Evolutionary conservation across 2,888 invertebrate genomes (phyloP).

Genomic region (Drosophila tripunctata): DNA sequence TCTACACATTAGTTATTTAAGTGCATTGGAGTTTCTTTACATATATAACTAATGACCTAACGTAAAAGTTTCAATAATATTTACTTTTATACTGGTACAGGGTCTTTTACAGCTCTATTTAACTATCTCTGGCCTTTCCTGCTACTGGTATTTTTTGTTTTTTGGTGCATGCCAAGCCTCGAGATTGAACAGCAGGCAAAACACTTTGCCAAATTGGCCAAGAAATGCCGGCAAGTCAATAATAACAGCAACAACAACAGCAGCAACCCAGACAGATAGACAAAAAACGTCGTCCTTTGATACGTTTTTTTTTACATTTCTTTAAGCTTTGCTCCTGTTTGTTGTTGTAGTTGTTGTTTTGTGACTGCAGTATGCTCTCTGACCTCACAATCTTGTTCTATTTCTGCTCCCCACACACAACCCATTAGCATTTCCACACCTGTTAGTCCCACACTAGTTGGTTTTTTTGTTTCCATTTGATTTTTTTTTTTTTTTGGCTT

Average conservation of each 20-base stretch:
- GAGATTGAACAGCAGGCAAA: conserved; percentile 47
- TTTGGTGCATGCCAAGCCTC: conserved; percentile 48
- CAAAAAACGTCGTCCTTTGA: conserved; percentile 30
- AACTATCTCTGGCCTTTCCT: not conserved
- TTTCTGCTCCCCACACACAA: not conserved
- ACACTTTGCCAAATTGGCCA: conserved; percentile 78
- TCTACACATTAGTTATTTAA: too few species aligned
- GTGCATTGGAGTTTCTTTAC: too few species aligned
- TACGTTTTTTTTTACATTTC: conserved; percentile 7
- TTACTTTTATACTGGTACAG: too few species aligned
- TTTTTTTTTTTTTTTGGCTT: not conserved
- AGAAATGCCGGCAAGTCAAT: conserved; percentile 65
- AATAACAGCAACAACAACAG: conserved; percentile 36
- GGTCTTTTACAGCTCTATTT: not conserved
- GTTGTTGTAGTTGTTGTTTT: not conserved
- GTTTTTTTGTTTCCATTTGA: too few species aligned
- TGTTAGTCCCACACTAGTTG: not conserved
- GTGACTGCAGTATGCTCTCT: conserved; percentile 11
- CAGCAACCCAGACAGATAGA: conserved; percentile 47
- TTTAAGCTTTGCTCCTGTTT: conserved; percentile 12
- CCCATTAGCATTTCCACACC: not conserved
- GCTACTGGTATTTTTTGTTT: conserved; percentile 6
- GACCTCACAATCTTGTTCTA: not conserved
- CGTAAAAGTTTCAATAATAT: too few species aligned
- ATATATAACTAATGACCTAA: too few species aligned